Evolutionary conservation across 2,888 invertebrate species (phyloP), one percentile per base, ranked within the genome.

Genomic region (Aleiodes leptofemur): DNA sequence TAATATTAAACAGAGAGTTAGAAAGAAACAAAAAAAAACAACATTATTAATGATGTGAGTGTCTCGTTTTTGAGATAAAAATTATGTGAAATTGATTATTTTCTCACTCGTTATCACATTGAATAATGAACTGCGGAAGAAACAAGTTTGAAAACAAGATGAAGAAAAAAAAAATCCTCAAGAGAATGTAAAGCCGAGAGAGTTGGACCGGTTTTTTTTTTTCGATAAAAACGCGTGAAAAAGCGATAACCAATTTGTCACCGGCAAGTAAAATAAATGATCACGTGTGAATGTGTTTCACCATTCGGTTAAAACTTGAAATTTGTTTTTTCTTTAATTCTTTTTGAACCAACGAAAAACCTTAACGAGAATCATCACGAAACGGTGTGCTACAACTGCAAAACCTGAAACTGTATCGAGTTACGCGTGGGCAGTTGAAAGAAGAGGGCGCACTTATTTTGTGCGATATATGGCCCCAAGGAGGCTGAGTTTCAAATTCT

Each of bases 191-290:
- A 48, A 14, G 51, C 16, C 38, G 34, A 23, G 51, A 51, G 38
- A 53, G 38, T 16, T 34, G 38, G 55, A 69, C 73, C 69, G 69
- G 69, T 34, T 34, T 4, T 34, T 31, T 31, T 31, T 74, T 74
- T 51, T 16, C 11, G 56, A 61, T 38, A 78, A 71, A 59, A 74
- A 76, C 14, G 71, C 61, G 73, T 61, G 69, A 71, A 69, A 73
- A 56, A 68, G 56, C 56, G 34, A 55, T 77, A 76, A 75, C 74
- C 76, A 74, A 79, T 80, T 80, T 77, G 77, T 80, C 77, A 74
- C 59, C 34, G 43, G 16, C 61, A 59, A 66, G 61, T 50, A 61
- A 75, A 68, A 72, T 50, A 29, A 59, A 71, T 48, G 48, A 59
- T 59, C 29, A 34, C 23, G 55, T 16, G 55, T 61, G 59, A 55